Evolutionary conservation across 2,113 vertebrate genomes (phyloP), one percentile per base, ranked within the genome.

Genomic region (Nanorana parkeri): DNA sequence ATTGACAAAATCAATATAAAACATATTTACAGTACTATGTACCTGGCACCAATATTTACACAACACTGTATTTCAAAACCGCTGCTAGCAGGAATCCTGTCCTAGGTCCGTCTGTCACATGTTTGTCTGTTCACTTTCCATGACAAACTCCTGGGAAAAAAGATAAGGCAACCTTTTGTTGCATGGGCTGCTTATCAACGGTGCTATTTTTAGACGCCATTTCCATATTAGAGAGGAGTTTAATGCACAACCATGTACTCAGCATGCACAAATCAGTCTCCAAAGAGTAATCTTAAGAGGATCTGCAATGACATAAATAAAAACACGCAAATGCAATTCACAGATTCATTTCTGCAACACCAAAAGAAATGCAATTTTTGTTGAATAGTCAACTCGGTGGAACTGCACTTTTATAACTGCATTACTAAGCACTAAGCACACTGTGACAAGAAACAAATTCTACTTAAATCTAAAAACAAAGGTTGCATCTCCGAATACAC

Each of bases 161-260:
- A 81, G 78, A 81, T 81, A 81, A 81, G 78, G 68, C 23, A 13
- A 64, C 78, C 41, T 64, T 72, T 81, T 73, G 58, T 81, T 54
- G 68, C 77, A 36, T 54, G 41, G 26, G 77, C 78, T 73, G 32
- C 55, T 71, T 72, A 81, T 81, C 78, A 54, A 15, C 72, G 16
- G 10, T 54, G 36, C 78, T 81, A 81, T 81, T 64, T 81, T 72
- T 81, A 81, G 68, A 73, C 6, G n/a, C 47, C 24, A n/a, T 79
- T 79, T 68, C 75, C 75, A 65, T 66, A 52, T 77, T 66, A 77
- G 36, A 66, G 24, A 66, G 67, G 47, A 65, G 64, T 78, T 67
- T 29, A 55, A 60, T 58, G 29, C 29, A 24, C 29, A 51, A 51
- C 55, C 41, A 41, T 58, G 32, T 41, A 47, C 17, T 24, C 58